Percentiles rank a stretch among this genome's conserved stretches.
These are phyloP conservation scores for Petrocephalus microphthalmus DNA, from an alignment of 2,113 vertebrate genomes.

Conservation along the genomic window DNA sequence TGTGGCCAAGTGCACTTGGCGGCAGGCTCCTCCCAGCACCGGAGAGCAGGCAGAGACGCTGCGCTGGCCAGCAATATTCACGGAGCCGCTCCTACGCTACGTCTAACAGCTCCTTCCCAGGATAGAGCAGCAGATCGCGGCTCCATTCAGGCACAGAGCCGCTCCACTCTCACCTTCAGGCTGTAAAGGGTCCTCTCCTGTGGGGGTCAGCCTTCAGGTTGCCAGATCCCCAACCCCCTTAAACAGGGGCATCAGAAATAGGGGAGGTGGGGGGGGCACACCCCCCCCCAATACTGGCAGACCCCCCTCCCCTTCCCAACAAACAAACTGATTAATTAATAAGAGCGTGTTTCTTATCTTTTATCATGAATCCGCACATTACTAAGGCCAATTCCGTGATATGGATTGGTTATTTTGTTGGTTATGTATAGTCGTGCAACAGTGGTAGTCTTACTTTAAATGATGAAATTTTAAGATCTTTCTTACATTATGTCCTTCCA, in stretches of 20 bases:
- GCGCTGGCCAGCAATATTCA: background rate
- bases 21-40: background rate
- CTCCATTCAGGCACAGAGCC: background rate
- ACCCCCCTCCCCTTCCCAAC: background rate
- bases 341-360: background rate
- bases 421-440: background rate
- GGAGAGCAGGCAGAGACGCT: background rate
- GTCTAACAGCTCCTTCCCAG: background rate
- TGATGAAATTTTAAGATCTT: background rate
- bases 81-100: background rate
- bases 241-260: background rate
- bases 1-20: background rate
- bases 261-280: too few relatives aligned
- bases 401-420: background rate
- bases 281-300: too few relatives aligned
- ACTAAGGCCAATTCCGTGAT: background rate
- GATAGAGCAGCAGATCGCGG: background rate
- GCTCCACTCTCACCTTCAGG: background rate
- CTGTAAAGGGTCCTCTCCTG: background rate
- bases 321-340: background rate
- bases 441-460: background rate
- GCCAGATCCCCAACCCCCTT: background rate
- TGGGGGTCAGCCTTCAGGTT: background rate
- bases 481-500: too few relatives aligned
- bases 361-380: background rate